These are phyloP conservation scores for Pogonus chalceus DNA, from an alignment of 1,140 invertebrate genomes.

Conservation along the genomic window DNA sequence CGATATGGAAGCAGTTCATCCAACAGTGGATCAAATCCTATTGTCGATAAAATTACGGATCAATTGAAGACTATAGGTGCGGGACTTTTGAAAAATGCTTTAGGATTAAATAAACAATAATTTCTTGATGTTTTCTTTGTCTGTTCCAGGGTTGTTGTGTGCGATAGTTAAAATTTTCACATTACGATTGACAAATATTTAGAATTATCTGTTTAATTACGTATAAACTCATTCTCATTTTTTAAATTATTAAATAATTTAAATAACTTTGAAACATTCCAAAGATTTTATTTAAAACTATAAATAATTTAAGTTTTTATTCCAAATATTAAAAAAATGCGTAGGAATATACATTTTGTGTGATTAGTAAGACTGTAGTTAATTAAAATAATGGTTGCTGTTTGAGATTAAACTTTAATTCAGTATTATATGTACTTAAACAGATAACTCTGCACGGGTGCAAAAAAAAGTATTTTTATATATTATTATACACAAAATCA, in stretches of 20 bases:
- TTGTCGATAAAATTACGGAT: background rate
- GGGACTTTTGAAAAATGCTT: background rate
- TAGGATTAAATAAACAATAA: background rate
- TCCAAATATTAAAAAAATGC: too few relatives aligned
- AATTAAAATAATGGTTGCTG: too few relatives aligned
- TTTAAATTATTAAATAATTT: too few relatives aligned
- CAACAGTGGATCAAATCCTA: background rate
- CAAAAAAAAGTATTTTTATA: slow-evolving; percentile 4
- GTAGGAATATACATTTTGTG: too few relatives aligned
- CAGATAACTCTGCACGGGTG: background rate
- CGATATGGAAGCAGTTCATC: background rate
- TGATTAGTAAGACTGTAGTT: too few relatives aligned
- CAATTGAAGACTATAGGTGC: background rate
- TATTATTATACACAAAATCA: background rate
- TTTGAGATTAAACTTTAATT: too few relatives aligned
- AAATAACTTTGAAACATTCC: too few relatives aligned
- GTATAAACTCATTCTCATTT: too few relatives aligned
- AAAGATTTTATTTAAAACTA: too few relatives aligned
- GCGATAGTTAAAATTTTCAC: background rate
- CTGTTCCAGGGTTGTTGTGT: background rate
- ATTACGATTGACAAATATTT: background rate
- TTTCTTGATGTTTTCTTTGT: background rate
- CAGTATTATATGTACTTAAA: background rate
- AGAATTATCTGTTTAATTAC: background rate
- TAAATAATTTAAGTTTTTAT: too few relatives aligned